Evolutionary conservation across 2,888 invertebrate species (phyloP).

Genomic region (Pachliopta kotzebuea): DNA sequence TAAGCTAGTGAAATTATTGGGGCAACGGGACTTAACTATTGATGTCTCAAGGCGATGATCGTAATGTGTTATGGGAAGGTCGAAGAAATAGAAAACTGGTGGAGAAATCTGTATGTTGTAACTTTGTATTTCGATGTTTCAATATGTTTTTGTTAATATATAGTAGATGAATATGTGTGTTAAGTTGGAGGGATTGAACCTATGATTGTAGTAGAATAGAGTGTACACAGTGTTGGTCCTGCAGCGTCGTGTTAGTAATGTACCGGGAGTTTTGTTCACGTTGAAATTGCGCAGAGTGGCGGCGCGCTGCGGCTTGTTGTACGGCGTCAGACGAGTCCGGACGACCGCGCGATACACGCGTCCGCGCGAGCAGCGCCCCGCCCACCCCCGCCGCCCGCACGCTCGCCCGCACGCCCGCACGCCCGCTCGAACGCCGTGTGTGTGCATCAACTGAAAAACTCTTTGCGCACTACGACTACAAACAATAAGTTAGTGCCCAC

Average conservation of each 20-base stretch:
- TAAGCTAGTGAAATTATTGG: too few relatives aligned
- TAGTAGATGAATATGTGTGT: too few relatives aligned
- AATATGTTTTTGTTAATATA: too few relatives aligned
- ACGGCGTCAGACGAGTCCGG: constrained; percentile 53
- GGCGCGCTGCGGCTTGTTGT: constrained; percentile 45
- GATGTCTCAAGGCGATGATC: too few relatives aligned
- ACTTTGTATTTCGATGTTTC: too few relatives aligned
- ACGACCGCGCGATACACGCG: constrained; percentile 58
- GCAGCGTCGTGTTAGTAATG: constrained; percentile 36
- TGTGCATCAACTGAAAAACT: constrained; percentile 34
- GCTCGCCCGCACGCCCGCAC: constrained; percentile 36
- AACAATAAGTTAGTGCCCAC: constrained; percentile 29
- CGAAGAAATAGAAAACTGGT: too few relatives aligned
- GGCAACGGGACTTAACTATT: too few relatives aligned
- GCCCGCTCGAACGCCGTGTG: constrained; percentile 34
- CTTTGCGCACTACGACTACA: constrained; percentile 20
- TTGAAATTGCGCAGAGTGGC: constrained; percentile 65
- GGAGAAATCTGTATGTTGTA: too few relatives aligned
- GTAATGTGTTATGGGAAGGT: too few relatives aligned
- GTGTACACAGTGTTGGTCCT: constrained; percentile 41
- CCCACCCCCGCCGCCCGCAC: constrained; percentile 35
- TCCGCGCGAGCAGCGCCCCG: constrained; percentile 41
- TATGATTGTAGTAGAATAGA: constrained; percentile 26
- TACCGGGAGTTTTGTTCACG: constrained; percentile 35
- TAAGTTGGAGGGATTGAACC: not conserved